These are phyloP conservation scores for Ctenosaura bakeri DNA, from an alignment of 2,797 vertebrate genomes.

Conservation along the genomic window DNA sequence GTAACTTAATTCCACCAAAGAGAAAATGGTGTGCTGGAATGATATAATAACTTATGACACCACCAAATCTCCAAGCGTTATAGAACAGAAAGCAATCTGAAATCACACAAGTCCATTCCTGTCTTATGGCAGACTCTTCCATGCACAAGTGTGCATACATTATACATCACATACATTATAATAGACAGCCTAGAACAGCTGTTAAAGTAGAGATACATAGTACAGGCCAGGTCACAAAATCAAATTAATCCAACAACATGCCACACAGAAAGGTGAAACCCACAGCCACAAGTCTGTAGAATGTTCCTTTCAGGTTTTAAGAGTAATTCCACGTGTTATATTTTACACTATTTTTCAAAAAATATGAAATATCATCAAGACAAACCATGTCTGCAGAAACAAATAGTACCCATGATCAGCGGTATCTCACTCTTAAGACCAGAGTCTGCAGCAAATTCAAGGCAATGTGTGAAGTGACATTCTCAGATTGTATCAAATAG, in stretches of 20 bases:
- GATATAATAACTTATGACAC: not conserved
- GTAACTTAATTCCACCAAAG: not conserved
- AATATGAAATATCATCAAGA: not conserved
- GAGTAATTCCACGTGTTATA: not conserved
- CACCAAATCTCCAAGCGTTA: not conserved
- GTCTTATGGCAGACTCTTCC: not conserved
- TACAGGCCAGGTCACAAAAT: not conserved
- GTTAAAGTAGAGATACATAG: not conserved
- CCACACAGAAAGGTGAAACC: not conserved
- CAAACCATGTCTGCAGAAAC: not conserved
- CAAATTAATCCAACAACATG: not conserved
- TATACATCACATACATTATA: not conserved
- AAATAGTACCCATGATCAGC: not conserved
- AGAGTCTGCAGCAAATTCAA: not conserved
- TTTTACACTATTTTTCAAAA: not conserved
- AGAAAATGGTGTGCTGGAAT: not conserved
- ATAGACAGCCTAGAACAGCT: not conserved
- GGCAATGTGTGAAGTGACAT: not conserved
- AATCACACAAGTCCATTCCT: not conserved
- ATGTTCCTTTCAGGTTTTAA: not conserved
- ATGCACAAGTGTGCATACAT: not conserved
- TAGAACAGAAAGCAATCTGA: not conserved
- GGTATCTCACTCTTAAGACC: not conserved
- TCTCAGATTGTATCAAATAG: not conserved
- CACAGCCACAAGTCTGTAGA: not conserved